Percentiles rank a stretch among this genome's conserved stretches.
phyloP scores from a whole-genome alignment of 2,888 invertebrate species.

The Mongoloraphidia duomilia region DNA sequence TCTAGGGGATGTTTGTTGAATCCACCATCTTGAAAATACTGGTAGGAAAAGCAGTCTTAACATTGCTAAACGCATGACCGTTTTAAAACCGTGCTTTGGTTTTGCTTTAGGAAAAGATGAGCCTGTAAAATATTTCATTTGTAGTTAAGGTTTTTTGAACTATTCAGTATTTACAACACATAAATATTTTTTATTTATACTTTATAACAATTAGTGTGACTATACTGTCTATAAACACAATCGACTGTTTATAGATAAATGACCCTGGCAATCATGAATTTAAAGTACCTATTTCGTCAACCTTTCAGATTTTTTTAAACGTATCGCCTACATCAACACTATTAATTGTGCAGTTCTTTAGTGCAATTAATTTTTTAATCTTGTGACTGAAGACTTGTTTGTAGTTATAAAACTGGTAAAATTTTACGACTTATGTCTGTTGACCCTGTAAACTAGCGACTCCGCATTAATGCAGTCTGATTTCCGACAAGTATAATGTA shows the following conservation, averaged over 20 bases:
- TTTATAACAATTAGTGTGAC: no score
- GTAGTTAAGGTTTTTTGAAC: neutral
- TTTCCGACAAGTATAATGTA: constrained; percentile 3
- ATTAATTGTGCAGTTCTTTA: neutral
- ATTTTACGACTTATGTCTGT: neutral
- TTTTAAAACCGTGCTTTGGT: constrained; percentile 79
- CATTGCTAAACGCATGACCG: constrained; percentile 71
- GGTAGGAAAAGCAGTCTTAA: constrained; percentile 74
- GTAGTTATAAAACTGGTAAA: no score
- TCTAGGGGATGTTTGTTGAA: constrained; percentile 66
- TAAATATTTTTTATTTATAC: neutral
- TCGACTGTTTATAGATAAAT: no score
- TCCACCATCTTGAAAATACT: constrained; percentile 78
- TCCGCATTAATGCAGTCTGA: neutral
- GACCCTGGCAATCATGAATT: no score
- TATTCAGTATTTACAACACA: neutral
- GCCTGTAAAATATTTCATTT: constrained; percentile 37
- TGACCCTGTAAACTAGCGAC: neutral
- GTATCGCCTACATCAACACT: neutral
- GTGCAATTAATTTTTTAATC: no score
- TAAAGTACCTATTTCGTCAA: no score
- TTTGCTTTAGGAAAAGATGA: constrained; percentile 93
- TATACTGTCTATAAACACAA: no score
- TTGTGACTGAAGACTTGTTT: no score
- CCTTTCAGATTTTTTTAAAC: neutral